Evolutionary conservation across 2,113 vertebrate genomes (phyloP).

Genomic region (Aegypius monachus): DNA sequence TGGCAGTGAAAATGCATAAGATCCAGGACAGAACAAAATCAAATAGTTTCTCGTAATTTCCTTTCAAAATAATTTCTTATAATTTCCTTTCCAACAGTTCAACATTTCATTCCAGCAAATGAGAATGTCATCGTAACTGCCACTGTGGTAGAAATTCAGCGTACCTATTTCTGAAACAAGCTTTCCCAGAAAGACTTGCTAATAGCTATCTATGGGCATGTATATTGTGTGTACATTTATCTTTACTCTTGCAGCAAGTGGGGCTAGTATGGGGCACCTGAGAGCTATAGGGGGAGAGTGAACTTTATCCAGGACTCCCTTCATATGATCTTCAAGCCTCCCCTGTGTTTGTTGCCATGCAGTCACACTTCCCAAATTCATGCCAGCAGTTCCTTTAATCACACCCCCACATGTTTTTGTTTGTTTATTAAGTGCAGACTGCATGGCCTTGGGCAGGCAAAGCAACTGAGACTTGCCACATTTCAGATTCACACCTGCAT

Average conservation of each 20-base stretch:
- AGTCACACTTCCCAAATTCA: slow-evolving; percentile 37
- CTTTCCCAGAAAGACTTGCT: background rate
- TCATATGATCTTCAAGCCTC: background rate
- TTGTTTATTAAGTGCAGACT: slow-evolving; percentile 34
- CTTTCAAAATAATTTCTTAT: background rate
- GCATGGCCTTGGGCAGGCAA: background rate
- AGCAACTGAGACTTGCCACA: background rate
- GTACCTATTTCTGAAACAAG: background rate
- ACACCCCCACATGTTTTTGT: slow-evolving; percentile 35
- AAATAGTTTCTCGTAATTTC: background rate
- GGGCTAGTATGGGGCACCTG: background rate
- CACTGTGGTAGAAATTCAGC: background rate
- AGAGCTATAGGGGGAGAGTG: background rate
- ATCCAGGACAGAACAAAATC: background rate
- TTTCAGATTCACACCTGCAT: slow-evolving; percentile 46
- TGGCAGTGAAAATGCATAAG: background rate
- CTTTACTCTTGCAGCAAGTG: background rate
- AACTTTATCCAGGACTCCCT: background rate
- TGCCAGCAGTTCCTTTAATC: slow-evolving; percentile 53
- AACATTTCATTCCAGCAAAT: background rate
- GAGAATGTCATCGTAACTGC: background rate
- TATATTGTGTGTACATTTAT: background rate
- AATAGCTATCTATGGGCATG: background rate
- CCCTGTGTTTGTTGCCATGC: background rate
- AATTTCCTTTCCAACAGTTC: background rate